These are phyloP conservation scores for Copsychus sechellarum DNA, from an alignment of 2,113 vertebrate genomes.

Conservation along the genomic window DNA sequence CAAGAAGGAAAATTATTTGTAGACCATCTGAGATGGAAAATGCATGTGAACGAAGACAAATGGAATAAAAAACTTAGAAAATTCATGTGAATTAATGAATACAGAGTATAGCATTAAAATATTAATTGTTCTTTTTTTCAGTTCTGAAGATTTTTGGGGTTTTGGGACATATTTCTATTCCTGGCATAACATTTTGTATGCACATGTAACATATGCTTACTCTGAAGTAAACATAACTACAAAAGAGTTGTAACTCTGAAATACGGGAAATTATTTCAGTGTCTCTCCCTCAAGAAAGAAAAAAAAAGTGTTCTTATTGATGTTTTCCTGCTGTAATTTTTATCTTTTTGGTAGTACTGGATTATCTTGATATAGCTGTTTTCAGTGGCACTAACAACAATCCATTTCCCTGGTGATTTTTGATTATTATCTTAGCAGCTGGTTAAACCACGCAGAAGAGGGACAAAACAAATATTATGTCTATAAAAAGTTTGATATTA, in stretches of 20 bases:
- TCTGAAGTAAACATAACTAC: neutral
- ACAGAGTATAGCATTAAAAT: neutral
- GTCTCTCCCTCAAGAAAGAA: neutral
- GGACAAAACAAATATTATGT: slow-evolving; percentile 28
- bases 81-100: neutral
- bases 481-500: slow-evolving; percentile 21
- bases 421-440: slow-evolving; percentile 39
- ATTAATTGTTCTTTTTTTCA: neutral
- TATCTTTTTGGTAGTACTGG: neutral
- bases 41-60: neutral
- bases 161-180: neutral
- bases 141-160: neutral
- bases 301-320: neutral
- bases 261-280: neutral
- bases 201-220: neutral
- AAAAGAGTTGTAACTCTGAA: neutral
- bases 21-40: neutral
- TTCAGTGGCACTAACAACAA: neutral
- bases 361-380: neutral
- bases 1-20: neutral
- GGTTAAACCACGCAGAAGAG: neutral
- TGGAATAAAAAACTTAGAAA: neutral
- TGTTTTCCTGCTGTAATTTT: neutral
- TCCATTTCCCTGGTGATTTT: neutral
- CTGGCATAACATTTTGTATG: neutral